Evolutionary conservation across 2,888 invertebrate genomes (phyloP), one percentile per base, ranked within the genome.

Genomic region (Drosophila pseudotalamancana): DNA sequence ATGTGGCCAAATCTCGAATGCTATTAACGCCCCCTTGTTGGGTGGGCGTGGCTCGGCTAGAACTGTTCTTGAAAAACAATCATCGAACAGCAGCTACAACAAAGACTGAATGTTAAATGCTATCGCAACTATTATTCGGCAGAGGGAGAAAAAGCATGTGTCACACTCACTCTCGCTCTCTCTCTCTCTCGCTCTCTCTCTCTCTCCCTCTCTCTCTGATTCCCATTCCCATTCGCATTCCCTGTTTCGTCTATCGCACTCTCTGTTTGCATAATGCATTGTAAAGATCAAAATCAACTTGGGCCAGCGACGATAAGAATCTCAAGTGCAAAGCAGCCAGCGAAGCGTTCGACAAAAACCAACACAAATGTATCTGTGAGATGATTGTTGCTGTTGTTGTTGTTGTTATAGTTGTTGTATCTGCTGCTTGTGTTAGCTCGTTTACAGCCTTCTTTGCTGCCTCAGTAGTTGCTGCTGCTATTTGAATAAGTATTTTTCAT

Each of bases 261-360:
- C 63, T 63, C 56, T 75, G 65, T 69, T 75, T 75, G 76, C 69
- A 77, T 77, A 79, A 76, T 81, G 80, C 80, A 82, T 82, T 82
- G 81, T 86, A 86, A 74, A 86, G 81, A 86, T 82, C 84, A 77
- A 80, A 86, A 86, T 82, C 81, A 82, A 77, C 87, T 70, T 80
- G 69, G 68, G 65, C 59, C 72, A 65, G 63, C 71, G 49, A 67
- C 81, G 81, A 82, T 82, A 82, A 82, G 85, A 87, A 82, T 82
- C 81, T 84, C 81, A 82, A 82, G 87, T 82, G 81, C 87, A 82
- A 84, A 82, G 85, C 81, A 84, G 78, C 81, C 71, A 77, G 61
- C 85, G 78, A 87, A 84, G 87, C 87, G 75, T 87, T 81, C 87
- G 87, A 87, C 87, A 74, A 80, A 67, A 81, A 64, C 59, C 48